A percentile compares a stretch with the other conserved stretches of the same genome.
Conservation (phyloP, 2,888 invertebrate species). For the Dasypolia templi region DNA sequence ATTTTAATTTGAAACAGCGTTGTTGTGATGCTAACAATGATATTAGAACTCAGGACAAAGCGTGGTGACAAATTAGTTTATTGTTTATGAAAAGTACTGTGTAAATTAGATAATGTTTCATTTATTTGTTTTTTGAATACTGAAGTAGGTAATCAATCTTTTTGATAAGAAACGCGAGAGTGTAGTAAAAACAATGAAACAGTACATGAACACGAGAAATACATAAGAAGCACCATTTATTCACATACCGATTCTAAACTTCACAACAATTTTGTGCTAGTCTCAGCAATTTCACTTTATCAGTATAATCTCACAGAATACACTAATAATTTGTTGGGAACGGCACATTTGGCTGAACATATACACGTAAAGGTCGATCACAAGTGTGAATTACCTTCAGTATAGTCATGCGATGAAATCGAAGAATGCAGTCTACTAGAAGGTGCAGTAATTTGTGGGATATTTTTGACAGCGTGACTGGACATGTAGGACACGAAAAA, state of each 20-base stretch:
- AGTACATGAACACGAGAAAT: not conserved
- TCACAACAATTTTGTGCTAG: conserved; percentile 9
- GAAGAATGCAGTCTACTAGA: conserved; percentile 50
- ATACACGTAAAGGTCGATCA: conserved; percentile 69
- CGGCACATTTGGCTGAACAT: conserved; percentile 64
- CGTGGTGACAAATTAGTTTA: conserved; percentile 35
- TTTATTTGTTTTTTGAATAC: not conserved
- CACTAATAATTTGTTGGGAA: conserved; percentile 59
- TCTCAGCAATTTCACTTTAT: conserved; percentile 38
- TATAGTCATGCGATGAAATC: conserved; percentile 44
- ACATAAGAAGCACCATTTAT: not conserved
- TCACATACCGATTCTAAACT: conserved; percentile 20
- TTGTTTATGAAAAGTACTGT: conserved; percentile 9
- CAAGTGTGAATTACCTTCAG: conserved; percentile 68
- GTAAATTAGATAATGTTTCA: not conserved
- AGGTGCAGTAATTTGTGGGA: conserved; percentile 10
- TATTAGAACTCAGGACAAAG: conserved; percentile 42
- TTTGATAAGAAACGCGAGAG: not conserved
- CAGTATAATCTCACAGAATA: conserved; percentile 55
- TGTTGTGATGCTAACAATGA: conserved; percentile 30
- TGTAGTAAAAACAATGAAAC: conserved; percentile 1
- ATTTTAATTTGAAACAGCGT: conserved; percentile 37
- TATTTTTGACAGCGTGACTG: not conserved
- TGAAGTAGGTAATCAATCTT: not conserved
- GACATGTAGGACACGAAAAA: not conserved